Evolutionary conservation across 2,888 invertebrate species (phyloP).

Genomic region (Luperina nickerlii): DNA sequence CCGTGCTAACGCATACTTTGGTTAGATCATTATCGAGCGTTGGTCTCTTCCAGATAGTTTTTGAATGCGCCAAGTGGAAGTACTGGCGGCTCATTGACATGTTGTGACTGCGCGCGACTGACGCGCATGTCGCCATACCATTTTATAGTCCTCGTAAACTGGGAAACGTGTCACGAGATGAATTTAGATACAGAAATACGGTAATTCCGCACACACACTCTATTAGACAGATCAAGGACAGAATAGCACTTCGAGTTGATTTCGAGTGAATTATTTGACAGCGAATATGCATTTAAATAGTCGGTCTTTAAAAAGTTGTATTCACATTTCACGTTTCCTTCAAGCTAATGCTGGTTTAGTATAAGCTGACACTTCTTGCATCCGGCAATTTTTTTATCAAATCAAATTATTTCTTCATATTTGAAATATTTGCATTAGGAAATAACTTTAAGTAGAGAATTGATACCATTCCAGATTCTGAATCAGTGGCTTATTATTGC

Average conservation of each 20-base stretch:
- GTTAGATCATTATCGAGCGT: slow-evolving; percentile 18
- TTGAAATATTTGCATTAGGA: neutral
- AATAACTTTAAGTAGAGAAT: neutral
- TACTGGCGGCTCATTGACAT: slow-evolving; percentile 71
- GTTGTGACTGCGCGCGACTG: slow-evolving; percentile 67
- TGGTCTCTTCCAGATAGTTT: slow-evolving; percentile 64
- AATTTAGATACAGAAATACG: slow-evolving; percentile 72
- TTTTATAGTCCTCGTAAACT: slow-evolving; percentile 83
- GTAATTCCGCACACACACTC: slow-evolving; percentile 64
- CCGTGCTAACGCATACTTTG: slow-evolving; percentile 1
- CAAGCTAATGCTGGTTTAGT: neutral
- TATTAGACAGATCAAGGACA: slow-evolving; percentile 60
- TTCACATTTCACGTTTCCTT: slow-evolving; percentile 14
- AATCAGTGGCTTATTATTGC: neutral
- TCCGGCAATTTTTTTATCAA: neutral
- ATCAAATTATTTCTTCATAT: neutral
- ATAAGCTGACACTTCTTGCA: too few relatives aligned
- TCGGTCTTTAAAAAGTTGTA: slow-evolving; percentile 6
- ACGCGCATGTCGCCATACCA: slow-evolving; percentile 74
- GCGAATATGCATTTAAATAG: slow-evolving; percentile 33
- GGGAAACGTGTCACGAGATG: slow-evolving; percentile 70
- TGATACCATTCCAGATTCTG: neutral
- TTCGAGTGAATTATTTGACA: slow-evolving; percentile 54
- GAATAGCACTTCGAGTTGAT: slow-evolving; percentile 35
- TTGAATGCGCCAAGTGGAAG: slow-evolving; percentile 46